These are phyloP conservation scores for Pantelozetes paolii DNA, from an alignment of 2,888 invertebrate genomes.

Conservation along the genomic window DNA sequence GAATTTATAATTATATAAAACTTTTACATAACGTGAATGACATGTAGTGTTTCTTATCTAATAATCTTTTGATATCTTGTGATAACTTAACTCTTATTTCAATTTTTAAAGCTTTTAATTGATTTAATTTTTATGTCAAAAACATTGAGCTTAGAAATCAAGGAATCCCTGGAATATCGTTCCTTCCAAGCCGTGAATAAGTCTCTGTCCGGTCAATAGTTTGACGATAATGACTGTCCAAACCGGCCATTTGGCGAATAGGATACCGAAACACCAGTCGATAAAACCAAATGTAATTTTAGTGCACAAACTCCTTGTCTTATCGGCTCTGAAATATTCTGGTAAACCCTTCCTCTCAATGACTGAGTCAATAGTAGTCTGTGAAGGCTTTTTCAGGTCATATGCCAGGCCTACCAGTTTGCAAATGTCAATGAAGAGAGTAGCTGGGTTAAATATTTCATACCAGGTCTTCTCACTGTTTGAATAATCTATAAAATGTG, in stretches of 20 bases:
- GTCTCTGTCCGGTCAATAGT: background rate
- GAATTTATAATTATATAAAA: too few species aligned
- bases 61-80: too few species aligned
- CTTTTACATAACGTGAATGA: too few species aligned
- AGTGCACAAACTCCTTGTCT: background rate
- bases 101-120: too few species aligned
- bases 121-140: too few species aligned
- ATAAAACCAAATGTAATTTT: background rate
- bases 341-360: constrained; percentile 1
- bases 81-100: too few species aligned
- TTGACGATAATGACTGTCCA: constrained; percentile 7
- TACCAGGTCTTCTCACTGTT: constrained; percentile 50
- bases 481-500: constrained; percentile 44
- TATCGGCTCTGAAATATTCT: background rate
- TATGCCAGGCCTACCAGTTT: constrained; percentile 35
- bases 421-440: constrained; percentile 29
- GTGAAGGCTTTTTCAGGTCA: constrained; percentile 26
- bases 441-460: constrained; percentile 35
- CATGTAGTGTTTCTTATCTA: too few species aligned
- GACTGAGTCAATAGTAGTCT: background rate
- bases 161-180: too few species aligned
- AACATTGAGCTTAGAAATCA: too few species aligned
- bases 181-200: too few species aligned
- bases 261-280: constrained; percentile 19
- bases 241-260: background rate